Conservation (phyloP, 2,888 invertebrate species). For the Cerastis leucographa region DNA sequence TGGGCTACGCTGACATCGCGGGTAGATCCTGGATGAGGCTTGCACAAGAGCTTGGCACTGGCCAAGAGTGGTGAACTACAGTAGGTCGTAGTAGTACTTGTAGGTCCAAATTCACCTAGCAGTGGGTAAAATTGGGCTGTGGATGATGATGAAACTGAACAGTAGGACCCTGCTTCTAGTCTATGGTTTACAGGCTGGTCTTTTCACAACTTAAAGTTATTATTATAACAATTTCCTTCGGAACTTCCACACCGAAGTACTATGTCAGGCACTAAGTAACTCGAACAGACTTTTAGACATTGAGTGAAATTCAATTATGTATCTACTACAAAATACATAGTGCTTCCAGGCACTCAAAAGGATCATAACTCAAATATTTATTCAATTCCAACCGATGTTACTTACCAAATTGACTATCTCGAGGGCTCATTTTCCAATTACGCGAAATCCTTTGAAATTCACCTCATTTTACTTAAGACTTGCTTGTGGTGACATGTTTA, state of each 20-base stretch:
- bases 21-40: background rate
- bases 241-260: background rate
- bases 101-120: background rate
- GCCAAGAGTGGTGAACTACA: background rate
- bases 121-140: background rate
- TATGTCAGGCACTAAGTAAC: background rate
- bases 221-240: background rate
- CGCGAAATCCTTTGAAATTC: conserved; percentile 50
- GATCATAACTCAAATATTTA: conserved; percentile 32
- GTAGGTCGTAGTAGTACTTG: no score
- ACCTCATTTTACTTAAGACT: conserved; percentile 44
- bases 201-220: background rate
- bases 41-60: background rate
- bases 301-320: conserved; percentile 2
- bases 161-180: background rate
- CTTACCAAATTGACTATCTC: conserved; percentile 31
- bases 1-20: background rate
- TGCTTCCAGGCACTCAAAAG: background rate
- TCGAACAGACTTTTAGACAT: background rate
- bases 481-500: conserved; percentile 31
- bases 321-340: conserved; percentile 8
- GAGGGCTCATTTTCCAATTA: conserved; percentile 53
- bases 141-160: background rate
- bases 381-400: conserved; percentile 27
- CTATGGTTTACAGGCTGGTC: background rate